These are phyloP conservation scores for Cotesia chilonis DNA, from an alignment of 1,140 invertebrate genomes.

Conservation along the genomic window DNA sequence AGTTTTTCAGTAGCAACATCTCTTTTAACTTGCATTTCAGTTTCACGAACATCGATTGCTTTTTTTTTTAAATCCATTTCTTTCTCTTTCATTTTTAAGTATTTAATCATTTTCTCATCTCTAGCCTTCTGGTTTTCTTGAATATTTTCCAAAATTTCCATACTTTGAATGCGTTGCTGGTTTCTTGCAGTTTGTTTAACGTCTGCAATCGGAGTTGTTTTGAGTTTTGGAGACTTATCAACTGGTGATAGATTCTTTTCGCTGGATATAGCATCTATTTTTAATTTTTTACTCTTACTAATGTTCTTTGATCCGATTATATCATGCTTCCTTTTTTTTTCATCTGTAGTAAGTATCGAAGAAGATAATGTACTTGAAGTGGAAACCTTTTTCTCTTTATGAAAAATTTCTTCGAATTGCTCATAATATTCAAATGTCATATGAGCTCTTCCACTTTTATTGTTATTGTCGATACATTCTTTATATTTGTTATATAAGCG, in stretches of 20 bases:
- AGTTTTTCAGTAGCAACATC: slow-evolving; percentile 2
- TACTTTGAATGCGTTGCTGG: not conserved
- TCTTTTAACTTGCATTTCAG: not conserved
- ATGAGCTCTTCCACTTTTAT: slow-evolving; percentile 15
- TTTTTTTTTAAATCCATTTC: not conserved
- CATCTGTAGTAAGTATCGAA: not conserved
- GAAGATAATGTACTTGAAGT: not conserved
- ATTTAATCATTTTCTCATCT: slow-evolving; percentile 1
- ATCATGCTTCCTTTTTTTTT: not conserved
- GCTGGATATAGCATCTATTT: not conserved
- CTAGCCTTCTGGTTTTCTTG: not conserved
- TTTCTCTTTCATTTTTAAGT: slow-evolving; percentile 6
- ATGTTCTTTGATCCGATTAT: not conserved
- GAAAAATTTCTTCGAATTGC: slow-evolving; percentile 3
- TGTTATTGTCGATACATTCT: slow-evolving; percentile 19
- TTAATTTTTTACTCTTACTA: not conserved
- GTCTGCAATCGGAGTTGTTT: not conserved
- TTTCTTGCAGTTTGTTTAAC: not conserved
- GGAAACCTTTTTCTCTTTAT: not conserved
- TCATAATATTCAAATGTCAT: slow-evolving; percentile 15
- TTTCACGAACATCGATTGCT: not conserved
- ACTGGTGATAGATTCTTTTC: not conserved
- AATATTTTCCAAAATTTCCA: not conserved
- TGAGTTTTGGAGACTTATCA: not conserved
- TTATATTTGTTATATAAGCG: slow-evolving; percentile 17